These are phyloP conservation scores for Lontra canadensis DNA, from an alignment of 2,113 vertebrate genomes.

Conservation along the genomic window DNA sequence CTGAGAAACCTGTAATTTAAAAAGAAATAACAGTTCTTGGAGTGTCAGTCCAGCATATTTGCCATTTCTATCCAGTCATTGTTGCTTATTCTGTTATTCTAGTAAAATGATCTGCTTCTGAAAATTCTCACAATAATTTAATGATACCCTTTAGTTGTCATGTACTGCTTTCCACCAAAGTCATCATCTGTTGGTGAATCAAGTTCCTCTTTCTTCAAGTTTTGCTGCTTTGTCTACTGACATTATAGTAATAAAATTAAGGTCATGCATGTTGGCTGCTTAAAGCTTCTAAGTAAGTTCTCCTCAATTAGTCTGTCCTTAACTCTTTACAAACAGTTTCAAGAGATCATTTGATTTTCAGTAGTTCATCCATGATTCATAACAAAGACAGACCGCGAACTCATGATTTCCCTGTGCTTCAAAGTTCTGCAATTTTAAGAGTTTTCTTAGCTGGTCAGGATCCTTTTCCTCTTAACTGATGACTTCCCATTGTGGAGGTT, in stretches of 20 bases:
- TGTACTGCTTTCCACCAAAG: not conserved
- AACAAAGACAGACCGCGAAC: not conserved
- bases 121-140: not conserved
- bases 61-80: not conserved
- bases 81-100: not conserved
- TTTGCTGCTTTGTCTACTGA: not conserved
- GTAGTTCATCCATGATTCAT: not conserved
- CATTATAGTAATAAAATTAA: not conserved
- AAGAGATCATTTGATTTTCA: not conserved
- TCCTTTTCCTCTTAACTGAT: not conserved
- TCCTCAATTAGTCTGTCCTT: not conserved
- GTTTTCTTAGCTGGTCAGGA: not conserved
- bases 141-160: not conserved
- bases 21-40: not conserved
- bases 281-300: conserved; percentile 3
- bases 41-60: not conserved
- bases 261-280: not conserved
- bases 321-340: not conserved
- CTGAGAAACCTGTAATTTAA: not conserved
- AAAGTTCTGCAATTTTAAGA: not conserved
- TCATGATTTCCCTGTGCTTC: not conserved
- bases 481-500: not conserved
- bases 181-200: not conserved
- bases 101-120: not conserved
- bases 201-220: not conserved